Percentiles rank a stretch among this genome's conserved stretches.
These are phyloP conservation scores for Asarcornis scutulata DNA, from an alignment of 2,113 vertebrate genomes.

Conservation along the genomic window DNA sequence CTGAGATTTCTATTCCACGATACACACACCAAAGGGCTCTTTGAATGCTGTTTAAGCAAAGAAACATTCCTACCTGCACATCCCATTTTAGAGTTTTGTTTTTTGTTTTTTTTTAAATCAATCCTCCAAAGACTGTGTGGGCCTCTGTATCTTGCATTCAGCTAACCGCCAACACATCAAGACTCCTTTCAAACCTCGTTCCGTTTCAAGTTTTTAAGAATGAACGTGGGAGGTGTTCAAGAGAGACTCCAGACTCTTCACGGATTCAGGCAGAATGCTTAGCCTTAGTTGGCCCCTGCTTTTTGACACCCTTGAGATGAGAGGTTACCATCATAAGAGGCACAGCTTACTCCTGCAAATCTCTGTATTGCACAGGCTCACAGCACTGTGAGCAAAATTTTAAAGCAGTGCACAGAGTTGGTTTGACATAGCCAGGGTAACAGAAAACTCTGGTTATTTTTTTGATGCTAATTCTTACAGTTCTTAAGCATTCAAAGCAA, in stretches of 20 bases:
- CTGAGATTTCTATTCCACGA: not conserved
- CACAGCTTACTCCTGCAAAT: not conserved
- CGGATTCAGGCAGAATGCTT: not conserved
- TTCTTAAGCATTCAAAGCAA: not conserved
- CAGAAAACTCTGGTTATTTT: not conserved
- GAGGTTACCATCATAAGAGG: not conserved
- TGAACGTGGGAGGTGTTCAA: not conserved
- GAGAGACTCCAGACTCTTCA: not conserved
- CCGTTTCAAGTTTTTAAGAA: not conserved
- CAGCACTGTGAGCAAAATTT: not conserved
- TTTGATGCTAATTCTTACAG: not conserved
- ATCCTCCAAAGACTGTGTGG: not conserved
- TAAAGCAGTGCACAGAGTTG: not conserved
- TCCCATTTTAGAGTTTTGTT: not conserved
- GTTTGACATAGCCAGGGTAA: not conserved
- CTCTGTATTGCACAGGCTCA: not conserved
- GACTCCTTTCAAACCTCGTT: not conserved
- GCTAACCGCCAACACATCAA: not conserved
- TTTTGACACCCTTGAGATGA: not conserved
- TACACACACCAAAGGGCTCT: fast-evolving
- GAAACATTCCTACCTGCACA: not conserved
- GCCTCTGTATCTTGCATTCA: not conserved
- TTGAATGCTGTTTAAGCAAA: not conserved
- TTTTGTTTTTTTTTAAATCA: not conserved
- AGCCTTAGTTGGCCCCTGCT: not conserved